Evolutionary conservation across 2,888 invertebrate species (phyloP), one percentile per base, ranked within the genome.

Genomic region (Macrosoma leucophasiata): DNA sequence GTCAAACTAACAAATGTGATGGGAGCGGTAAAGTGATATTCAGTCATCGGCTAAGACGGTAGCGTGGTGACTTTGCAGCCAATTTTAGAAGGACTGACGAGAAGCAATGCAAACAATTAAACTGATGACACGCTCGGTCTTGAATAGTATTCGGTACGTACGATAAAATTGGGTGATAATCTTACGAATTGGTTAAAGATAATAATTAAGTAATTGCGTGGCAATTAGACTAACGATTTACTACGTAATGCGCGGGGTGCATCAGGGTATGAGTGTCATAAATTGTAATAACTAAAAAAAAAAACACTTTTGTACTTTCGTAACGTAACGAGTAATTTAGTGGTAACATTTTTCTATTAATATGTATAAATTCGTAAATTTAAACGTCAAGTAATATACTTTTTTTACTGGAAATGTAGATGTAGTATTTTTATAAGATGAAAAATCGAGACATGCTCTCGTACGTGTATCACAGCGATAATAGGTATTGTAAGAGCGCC

Each of bases 221-320:
- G 78, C 74, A 78, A 78, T 76, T 75, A 77, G 66, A 64, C 47
- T 72, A 69, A 70, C 62, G 58, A n/a, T 68, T 64, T 62, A 65
- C 67, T 67, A 74, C 68, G 67, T 71, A 75, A 73, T 62, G 77
- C 70, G 84, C 79, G 79, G 84, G 82, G 78, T 84, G 75, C 67
- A 82, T 77, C 85, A 85, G 85, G 85, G 85, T 85, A 84, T 75
- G 85, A 77, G 77, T 84, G 84, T 84, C 84, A 81, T 79, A 73
- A 74, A 68, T 75, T 70, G 69, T 79, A 75, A 68, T 66, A 68
- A 71, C 65, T 54, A 55, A 56, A 61, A 53, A 51, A 55, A 55
- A 56, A 61, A 53, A 51, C 54, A 66, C 60, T 78, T 84, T 82
- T 84, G 81, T 84, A 84, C 77, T 82, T 81, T 82, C 79, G 59